Evolutionary conservation across 2,797 vertebrate genomes (phyloP), one percentile per base, ranked within the genome.

Genomic region (Labeo calbasu): DNA sequence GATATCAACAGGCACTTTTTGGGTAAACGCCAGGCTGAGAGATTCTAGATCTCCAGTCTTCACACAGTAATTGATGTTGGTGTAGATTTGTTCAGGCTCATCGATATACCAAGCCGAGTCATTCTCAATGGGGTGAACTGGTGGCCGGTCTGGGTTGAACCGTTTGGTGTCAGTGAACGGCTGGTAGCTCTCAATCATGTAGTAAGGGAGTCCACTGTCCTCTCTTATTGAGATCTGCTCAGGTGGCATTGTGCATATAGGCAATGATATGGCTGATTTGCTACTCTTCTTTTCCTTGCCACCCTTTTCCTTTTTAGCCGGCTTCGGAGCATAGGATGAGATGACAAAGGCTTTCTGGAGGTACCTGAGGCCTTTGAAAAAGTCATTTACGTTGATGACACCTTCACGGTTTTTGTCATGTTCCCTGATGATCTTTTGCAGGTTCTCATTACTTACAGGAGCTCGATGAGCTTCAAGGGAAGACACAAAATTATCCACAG

Each of bases 31-130:
- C 81, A 94, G 94, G 86, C 93, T 93, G 55, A 97, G 89, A 40
- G 96, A 96, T 10, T 94, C 92, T 2, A 95, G 14, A 80, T 97
- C 96, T 75, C 93, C 95, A 0, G 85, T 90, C 89, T 91, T 96
- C 69, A 94, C 91, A 12, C 95, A 92, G 83, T 93, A 93, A 87
- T 94, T 96, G 72, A 97, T 95, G 63, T 94, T 94, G 36, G 89
- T 68, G 63, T 92, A 96, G 0, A 3, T 77, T 61, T 89, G 95
- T 28, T 86, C 88, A 0, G 94, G 93, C 8, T 95, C 92, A 0
- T 96, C 95, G 2, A 93, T 78, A 40, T 97, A 96, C 96, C 96
- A 97, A 13, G 86, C 92, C 0, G 95, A 96, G 78, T 97, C 96
- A 14, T 97, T 95, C 0, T 96, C 92, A 32, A 97, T 86, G 0